phyloP scores from a whole-genome alignment of 2,113 vertebrate genomes.

The Fulica atra region DNA sequence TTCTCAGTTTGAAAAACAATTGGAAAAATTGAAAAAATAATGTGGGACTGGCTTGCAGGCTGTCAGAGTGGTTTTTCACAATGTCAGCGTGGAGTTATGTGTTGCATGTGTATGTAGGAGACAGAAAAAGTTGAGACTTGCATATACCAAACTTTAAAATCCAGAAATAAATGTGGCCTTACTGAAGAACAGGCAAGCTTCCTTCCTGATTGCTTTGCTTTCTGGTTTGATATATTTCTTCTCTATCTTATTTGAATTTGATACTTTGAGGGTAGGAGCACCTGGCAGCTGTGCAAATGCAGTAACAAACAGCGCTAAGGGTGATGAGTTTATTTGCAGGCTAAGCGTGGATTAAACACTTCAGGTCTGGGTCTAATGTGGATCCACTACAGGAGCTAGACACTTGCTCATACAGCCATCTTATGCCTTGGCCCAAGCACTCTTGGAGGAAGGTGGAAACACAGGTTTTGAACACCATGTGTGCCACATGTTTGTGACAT shows the following conservation, averaged over 20 bases:
- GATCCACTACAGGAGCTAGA: background rate
- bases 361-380: background rate
- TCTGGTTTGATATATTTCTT: background rate
- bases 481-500: rapidly evolving
- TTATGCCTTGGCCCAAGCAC: background rate
- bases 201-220: background rate
- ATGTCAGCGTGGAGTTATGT: background rate
- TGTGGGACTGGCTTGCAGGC: background rate
- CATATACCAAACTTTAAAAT: background rate
- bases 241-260: background rate
- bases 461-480: rapidly evolving
- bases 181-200: background rate
- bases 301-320: background rate
- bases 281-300: background rate
- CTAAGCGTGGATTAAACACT: background rate
- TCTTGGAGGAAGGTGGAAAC: background rate
- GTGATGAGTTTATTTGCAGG: background rate
- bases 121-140: background rate
- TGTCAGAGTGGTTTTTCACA: background rate
- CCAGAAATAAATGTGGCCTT: background rate
- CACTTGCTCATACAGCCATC: background rate
- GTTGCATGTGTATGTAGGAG: background rate
- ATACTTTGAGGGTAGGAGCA: background rate
- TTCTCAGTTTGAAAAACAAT: background rate
- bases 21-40: background rate